Evolutionary conservation across 2,888 invertebrate genomes (phyloP).

Genomic region (Drosophila limbata): DNA sequence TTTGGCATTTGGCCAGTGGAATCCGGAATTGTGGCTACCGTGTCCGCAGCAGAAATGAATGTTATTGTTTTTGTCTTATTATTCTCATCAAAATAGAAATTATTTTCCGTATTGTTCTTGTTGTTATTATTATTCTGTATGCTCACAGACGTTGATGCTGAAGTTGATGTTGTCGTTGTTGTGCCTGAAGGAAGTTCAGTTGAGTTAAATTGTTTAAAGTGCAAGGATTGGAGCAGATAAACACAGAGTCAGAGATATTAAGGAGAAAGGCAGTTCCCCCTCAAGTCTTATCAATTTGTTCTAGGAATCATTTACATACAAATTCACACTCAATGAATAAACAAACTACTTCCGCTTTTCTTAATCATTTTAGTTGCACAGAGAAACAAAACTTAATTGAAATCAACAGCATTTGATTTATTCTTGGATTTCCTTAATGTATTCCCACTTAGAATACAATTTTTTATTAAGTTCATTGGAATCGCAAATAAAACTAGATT

Average conservation of each 20-base stretch:
- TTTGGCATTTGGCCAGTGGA: constrained; percentile 41
- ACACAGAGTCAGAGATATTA: neutral
- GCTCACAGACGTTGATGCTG: constrained; percentile 16
- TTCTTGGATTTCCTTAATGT: neutral
- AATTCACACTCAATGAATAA: constrained; percentile 2
- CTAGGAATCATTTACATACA: neutral
- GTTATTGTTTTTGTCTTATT: constrained; percentile 54
- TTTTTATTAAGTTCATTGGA: neutral
- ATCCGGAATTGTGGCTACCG: constrained; percentile 38
- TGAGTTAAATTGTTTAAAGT: constrained; percentile 7
- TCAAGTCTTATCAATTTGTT: neutral
- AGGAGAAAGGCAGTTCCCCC: neutral
- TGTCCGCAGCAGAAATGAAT: constrained; percentile 41
- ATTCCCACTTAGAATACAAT: neutral
- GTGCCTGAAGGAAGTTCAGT: constrained; percentile 33
- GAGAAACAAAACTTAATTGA: neutral
- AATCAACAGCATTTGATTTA: neutral
- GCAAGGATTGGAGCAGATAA: neutral
- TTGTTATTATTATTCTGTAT: constrained; percentile 12
- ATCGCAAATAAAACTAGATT: too few species aligned
- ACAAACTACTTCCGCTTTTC: neutral
- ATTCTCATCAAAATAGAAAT: constrained; percentile 66
- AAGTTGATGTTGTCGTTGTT: constrained; percentile 33
- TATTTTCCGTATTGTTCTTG: constrained; percentile 51
- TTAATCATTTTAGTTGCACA: neutral